These are phyloP conservation scores for Sphaeramia orbicularis DNA, from an alignment of 2,797 vertebrate species.

Conservation along the genomic window DNA sequence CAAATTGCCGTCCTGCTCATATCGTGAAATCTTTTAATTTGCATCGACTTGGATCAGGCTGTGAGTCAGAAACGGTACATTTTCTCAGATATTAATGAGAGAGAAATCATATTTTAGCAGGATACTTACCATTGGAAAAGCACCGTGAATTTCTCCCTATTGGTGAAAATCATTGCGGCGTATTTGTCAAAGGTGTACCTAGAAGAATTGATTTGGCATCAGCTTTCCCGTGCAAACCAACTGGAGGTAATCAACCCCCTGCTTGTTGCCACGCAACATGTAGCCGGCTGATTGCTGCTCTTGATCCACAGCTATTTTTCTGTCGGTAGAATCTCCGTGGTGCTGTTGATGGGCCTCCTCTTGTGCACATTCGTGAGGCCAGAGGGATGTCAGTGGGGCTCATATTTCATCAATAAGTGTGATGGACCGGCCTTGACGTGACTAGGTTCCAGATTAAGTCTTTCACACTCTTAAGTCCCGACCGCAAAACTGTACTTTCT, in stretches of 20 bases:
- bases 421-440: neutral
- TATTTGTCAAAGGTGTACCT: conserved; percentile 58
- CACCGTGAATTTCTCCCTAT: conserved; percentile 28
- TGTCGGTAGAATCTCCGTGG: conserved; percentile 32
- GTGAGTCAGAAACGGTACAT: too few relatives aligned
- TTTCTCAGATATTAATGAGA: too few relatives aligned
- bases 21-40: conserved; percentile 11
- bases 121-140: conserved; percentile 23
- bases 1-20: too few relatives aligned
- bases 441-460: neutral
- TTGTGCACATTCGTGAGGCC: conserved; percentile 30
- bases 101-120: conserved; percentile 36
- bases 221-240: conserved; percentile 48
- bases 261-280: conserved; percentile 66
- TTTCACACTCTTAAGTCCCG: conserved; percentile 1
- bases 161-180: conserved; percentile 45
- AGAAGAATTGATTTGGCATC: conserved; percentile 70
- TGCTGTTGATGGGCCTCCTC: conserved; percentile 43
- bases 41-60: neutral
- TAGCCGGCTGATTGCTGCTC: conserved; percentile 70
- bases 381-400: conserved; percentile 11
- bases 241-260: conserved; percentile 69
- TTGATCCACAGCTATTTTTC: conserved; percentile 62
- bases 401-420: conserved; percentile 18
- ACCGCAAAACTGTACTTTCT: neutral